phyloP scores from a whole-genome alignment of 2,113 vertebrate species.

The Xyrauchen texanus region DNA sequence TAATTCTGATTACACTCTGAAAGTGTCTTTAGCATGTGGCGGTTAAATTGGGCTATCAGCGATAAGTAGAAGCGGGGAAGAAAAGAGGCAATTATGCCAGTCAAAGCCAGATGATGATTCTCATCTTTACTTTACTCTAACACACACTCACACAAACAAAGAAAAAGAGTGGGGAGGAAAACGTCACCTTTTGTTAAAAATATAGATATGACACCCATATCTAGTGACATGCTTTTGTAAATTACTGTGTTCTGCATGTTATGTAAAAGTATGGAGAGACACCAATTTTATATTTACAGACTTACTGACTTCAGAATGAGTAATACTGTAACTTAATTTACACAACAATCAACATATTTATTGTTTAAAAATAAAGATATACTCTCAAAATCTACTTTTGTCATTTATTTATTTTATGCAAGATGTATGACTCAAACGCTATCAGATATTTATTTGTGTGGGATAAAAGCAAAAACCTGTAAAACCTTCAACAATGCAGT shows the following conservation, averaged over 20 bases:
- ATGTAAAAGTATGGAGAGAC: no score
- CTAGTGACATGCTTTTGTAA: neutral
- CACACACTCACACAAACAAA: slow-evolving; percentile 33
- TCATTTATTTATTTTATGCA: neutral
- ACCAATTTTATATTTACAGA: neutral
- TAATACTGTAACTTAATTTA: neutral
- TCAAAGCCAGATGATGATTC: slow-evolving; percentile 64
- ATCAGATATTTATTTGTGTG: slow-evolving; percentile 28
- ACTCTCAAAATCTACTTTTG: neutral
- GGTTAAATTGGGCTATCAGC: slow-evolving; percentile 65
- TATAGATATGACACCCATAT: slow-evolving; percentile 37
- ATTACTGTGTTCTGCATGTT: neutral
- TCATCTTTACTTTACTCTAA: slow-evolving; percentile 51
- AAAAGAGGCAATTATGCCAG: slow-evolving; percentile 64
- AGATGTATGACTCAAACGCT: neutral
- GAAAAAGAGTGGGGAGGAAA: slow-evolving; percentile 45
- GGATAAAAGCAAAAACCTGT: slow-evolving; percentile 31
- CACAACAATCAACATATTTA: slow-evolving; percentile 6
- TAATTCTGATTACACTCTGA: slow-evolving; percentile 62
- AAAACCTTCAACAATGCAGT: slow-evolving; percentile 11
- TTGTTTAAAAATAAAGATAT: slow-evolving; percentile 18
- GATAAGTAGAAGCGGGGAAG: slow-evolving; percentile 59
- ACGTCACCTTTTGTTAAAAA: slow-evolving; percentile 47
- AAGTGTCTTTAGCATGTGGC: slow-evolving; percentile 62
- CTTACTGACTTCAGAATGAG: no score